These are phyloP conservation scores for Phoxinus dragarum DNA, from an alignment of 2,797 vertebrate genomes.

Conservation along the genomic window DNA sequence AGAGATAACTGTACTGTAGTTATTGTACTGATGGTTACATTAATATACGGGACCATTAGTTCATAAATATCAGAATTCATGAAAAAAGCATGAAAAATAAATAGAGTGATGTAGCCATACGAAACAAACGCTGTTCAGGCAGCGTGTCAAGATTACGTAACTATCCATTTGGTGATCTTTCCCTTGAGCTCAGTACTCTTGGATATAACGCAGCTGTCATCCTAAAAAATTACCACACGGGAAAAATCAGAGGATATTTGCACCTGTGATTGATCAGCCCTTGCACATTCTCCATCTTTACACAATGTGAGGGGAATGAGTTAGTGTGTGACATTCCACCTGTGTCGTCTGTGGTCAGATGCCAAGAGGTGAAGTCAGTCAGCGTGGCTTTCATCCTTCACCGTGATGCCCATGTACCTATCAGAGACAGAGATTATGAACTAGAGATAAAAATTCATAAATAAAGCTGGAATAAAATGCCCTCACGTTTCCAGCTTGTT, in stretches of 20 bases:
- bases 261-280: slow-evolving; percentile 22
- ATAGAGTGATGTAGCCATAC: background rate
- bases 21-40: background rate
- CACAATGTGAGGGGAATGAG: slow-evolving; percentile 4
- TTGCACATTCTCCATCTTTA: slow-evolving; percentile 11
- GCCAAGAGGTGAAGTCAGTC: slow-evolving; percentile 42
- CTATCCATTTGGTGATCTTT: background rate
- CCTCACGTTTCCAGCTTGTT: background rate
- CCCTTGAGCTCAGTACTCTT: background rate
- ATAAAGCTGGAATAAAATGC: background rate
- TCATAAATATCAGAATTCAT: slow-evolving; percentile 22
- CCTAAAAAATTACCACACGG: background rate
- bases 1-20: slow-evolving; percentile 11
- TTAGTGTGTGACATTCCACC: slow-evolving; percentile 23
- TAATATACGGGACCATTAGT: background rate
- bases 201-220: background rate
- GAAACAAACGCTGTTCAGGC: background rate
- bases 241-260: background rate
- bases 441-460: background rate
- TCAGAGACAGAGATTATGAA: slow-evolving; percentile 1
- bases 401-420: slow-evolving; percentile 88
- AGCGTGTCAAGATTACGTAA: background rate
- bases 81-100: background rate
- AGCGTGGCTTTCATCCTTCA: slow-evolving; percentile 75
- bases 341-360: slow-evolving; percentile 22